These are phyloP conservation scores for Xiphophorus maculatus DNA, from an alignment of 2,113 vertebrate species.

Conservation along the genomic window DNA sequence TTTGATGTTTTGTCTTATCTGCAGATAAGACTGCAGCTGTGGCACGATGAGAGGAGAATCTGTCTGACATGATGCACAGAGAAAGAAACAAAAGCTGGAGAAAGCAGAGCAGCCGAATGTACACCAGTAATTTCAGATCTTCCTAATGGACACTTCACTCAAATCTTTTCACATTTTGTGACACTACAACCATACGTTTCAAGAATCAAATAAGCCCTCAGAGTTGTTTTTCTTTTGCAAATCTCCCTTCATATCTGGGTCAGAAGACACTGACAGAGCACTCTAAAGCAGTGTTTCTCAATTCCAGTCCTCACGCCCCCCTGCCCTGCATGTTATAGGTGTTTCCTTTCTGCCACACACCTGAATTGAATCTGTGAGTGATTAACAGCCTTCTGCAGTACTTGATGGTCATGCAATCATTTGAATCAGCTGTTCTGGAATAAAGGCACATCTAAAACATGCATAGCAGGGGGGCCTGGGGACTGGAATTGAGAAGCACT, in stretches of 20 bases:
- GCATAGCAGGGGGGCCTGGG: too few species aligned
- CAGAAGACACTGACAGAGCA: slow-evolving; percentile 7
- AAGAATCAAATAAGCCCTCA: slow-evolving; percentile 1
- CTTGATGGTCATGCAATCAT: too few species aligned
- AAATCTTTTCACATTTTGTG: background rate
- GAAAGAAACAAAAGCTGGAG: slow-evolving; percentile 1
- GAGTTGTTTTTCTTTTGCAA: slow-evolving; percentile 1
- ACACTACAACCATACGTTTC: background rate
- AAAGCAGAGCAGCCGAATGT: background rate
- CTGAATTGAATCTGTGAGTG: too few species aligned
- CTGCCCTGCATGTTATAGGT: too few species aligned
- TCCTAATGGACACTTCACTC: background rate
- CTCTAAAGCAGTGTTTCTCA: background rate
- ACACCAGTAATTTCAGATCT: background rate
- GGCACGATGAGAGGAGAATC: slow-evolving; percentile 16
- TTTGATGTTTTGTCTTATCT: slow-evolving; percentile 5
- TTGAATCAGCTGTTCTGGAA: too few species aligned
- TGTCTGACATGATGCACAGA: background rate
- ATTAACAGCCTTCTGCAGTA: too few species aligned
- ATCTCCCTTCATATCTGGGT: slow-evolving; percentile 1
- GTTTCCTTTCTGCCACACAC: too few species aligned
- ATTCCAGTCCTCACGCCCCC: too few species aligned
- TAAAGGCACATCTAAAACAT: too few species aligned
- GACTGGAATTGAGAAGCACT: too few species aligned
- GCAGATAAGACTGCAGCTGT: slow-evolving; percentile 31